Percentiles rank a stretch among this genome's conserved stretches.
phyloP scores from a whole-genome alignment of 2,113 vertebrate species.

The Agelaius tricolor region DNA sequence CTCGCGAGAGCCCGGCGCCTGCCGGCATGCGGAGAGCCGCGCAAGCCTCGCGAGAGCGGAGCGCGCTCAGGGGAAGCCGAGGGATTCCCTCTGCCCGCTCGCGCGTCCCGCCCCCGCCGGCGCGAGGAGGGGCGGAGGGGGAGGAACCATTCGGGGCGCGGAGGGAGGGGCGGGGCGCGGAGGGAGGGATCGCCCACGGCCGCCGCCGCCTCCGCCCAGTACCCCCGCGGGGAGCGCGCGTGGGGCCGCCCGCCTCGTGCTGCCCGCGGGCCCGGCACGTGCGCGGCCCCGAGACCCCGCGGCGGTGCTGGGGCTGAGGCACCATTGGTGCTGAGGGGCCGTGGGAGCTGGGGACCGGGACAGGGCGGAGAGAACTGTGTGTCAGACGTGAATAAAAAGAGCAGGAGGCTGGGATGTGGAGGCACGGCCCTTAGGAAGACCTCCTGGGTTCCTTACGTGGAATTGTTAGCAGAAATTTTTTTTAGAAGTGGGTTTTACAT shows the following conservation, averaged over 20 bases:
- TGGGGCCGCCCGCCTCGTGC: background rate
- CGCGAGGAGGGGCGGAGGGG: too few species aligned
- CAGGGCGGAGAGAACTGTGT: rapidly evolving
- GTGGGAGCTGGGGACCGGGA: rapidly evolving
- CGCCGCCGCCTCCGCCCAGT: rapidly evolving
- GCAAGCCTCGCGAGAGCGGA: too few species aligned
- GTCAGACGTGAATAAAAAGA: background rate
- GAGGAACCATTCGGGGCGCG: too few species aligned
- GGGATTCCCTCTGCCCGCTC: too few species aligned
- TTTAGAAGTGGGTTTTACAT: background rate
- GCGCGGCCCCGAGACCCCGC: background rate
- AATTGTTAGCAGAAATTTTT: background rate
- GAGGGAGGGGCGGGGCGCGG: too few species aligned
- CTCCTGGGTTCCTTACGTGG: rapidly evolving
- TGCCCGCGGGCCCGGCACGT: background rate
- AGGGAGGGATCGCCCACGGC: rapidly evolving
- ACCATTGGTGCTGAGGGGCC: too few species aligned
- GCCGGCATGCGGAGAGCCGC: too few species aligned
- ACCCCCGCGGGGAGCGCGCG: background rate
- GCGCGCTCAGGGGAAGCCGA: too few species aligned
- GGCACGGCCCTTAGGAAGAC: background rate
- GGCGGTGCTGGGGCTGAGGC: background rate
- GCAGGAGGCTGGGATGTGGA: background rate
- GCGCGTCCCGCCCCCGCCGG: too few species aligned
- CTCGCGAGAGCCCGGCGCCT: too few species aligned